phyloP scores from a whole-genome alignment of 2,888 invertebrate genomes.

The Parnassius mnemosyne region DNA sequence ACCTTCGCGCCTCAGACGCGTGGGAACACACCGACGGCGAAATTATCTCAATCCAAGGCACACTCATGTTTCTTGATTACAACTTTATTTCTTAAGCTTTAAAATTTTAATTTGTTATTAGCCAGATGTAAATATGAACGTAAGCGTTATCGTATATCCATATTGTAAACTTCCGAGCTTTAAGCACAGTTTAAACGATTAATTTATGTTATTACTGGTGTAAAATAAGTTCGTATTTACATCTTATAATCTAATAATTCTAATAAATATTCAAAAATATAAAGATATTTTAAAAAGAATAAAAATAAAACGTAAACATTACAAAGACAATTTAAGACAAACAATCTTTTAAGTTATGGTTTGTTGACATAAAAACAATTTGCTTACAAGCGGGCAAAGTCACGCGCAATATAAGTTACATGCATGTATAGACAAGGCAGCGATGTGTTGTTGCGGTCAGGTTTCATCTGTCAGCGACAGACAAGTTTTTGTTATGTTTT shows the following conservation, averaged over 20 bases:
- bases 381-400: background rate
- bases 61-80: conserved; percentile 3
- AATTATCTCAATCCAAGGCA: conserved; percentile 35
- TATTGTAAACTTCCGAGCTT: too few relatives aligned
- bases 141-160: too few relatives aligned
- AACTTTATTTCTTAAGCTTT: background rate
- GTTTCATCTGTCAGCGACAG: conserved; percentile 15
- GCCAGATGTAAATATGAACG: too few relatives aligned
- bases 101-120: background rate
- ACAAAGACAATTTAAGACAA: background rate
- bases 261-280: too few relatives aligned
- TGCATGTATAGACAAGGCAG: background rate
- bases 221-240: too few relatives aligned
- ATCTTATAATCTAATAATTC: too few relatives aligned
- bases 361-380: background rate
- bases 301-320: background rate
- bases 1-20: conserved; percentile 41
- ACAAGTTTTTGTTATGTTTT: conserved; percentile 16
- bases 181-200: too few relatives aligned
- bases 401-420: background rate
- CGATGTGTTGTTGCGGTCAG: conserved; percentile 3
- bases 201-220: too few relatives aligned
- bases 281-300: too few relatives aligned
- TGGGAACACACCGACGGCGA: conserved; percentile 40
- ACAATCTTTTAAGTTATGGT: too few relatives aligned